Conservation (phyloP, 2,113 vertebrate species). For the Eulacestoma nigropectus region DNA sequence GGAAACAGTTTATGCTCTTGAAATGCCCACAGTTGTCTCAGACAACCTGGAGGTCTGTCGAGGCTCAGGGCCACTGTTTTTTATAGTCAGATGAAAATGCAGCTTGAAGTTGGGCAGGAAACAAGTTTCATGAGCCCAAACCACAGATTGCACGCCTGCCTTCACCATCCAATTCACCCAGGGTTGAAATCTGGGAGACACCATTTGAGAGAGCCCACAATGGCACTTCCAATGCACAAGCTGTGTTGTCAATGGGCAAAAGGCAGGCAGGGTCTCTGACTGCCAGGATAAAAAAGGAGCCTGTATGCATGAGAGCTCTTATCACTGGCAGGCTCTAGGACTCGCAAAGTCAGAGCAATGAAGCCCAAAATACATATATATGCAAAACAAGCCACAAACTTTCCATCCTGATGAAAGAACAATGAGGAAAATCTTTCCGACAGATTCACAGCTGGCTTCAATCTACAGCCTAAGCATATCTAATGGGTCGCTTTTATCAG, state of each 20-base stretch:
- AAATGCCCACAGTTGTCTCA: neutral
- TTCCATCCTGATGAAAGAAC: conserved; percentile 48
- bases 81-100: neutral
- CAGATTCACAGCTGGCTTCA: conserved; percentile 60
- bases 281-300: neutral
- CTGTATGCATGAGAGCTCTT: neutral
- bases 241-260: neutral
- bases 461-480: conserved; percentile 37
- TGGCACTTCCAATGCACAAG: neutral
- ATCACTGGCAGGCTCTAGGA: neutral
- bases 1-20: neutral
- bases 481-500: conserved; percentile 34
- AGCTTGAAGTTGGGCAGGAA: neutral
- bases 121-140: neutral
- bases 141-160: conserved; percentile 9
- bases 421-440: conserved; percentile 50
- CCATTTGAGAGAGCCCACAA: neutral
- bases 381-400: neutral
- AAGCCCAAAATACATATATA: conserved; percentile 1
- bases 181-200: neutral
- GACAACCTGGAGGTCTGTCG: neutral
- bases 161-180: neutral
- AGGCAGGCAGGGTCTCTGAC: neutral
- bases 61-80: neutral
- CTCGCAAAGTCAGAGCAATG: neutral